Conservation (phyloP, 2,888 invertebrate genomes). For the Macaria notata region DNA sequence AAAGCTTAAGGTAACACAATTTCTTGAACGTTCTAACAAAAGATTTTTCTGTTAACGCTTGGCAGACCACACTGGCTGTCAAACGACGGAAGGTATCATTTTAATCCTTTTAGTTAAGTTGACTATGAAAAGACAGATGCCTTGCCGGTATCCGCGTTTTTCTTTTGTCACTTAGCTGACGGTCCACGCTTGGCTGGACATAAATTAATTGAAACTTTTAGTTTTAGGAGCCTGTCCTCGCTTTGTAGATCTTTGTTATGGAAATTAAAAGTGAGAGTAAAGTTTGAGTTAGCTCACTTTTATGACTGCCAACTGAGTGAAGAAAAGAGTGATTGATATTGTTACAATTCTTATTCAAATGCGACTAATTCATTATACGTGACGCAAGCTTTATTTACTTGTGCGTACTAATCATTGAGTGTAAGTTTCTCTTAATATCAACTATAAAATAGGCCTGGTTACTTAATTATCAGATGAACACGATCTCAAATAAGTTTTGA, state of each 20-base stretch:
- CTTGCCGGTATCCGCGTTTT: constrained; percentile 65
- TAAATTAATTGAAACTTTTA: constrained; percentile 49
- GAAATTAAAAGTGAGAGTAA: background rate
- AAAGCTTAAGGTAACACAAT: constrained; percentile 77
- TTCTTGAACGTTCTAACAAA: constrained; percentile 65
- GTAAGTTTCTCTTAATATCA: too few species aligned
- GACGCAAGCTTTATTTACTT: too few species aligned
- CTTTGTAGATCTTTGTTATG: background rate
- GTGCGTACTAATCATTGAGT: too few species aligned
- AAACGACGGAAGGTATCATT: constrained; percentile 80
- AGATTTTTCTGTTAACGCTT: constrained; percentile 74
- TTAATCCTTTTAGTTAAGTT: constrained; percentile 83
- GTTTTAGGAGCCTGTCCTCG: constrained; percentile 31
- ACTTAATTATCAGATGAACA: too few species aligned
- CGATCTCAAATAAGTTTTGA: too few species aligned
- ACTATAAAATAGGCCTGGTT: too few species aligned
- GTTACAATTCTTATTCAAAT: too few species aligned
- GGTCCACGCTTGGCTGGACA: constrained; percentile 55
- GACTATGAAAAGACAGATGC: constrained; percentile 80
- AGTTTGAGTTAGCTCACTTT: background rate
- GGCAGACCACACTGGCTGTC: constrained; percentile 77
- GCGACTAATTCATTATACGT: too few species aligned
- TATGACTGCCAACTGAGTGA: too few species aligned
- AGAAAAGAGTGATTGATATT: too few species aligned
- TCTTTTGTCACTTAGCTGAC: constrained; percentile 65